Evolutionary conservation across 2,888 invertebrate species (phyloP).

Genomic region (Alloplasta piceator): DNA sequence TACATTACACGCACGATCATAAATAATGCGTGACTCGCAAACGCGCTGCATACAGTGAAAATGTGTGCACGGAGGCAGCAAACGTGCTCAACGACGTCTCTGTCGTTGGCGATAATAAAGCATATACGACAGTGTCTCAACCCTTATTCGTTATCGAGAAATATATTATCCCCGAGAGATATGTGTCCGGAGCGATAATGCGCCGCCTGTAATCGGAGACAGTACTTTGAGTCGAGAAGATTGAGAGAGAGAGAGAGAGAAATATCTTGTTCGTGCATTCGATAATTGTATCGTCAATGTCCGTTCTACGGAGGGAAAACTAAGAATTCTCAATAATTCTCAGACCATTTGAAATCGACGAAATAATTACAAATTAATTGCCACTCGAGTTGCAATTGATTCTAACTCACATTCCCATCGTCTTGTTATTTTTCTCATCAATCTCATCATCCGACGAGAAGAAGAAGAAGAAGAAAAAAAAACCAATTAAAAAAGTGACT

Average conservation of each 20-base stretch:
- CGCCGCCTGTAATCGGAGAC: conserved; percentile 19
- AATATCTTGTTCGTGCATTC: conserved; percentile 16
- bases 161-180: conserved; percentile 26
- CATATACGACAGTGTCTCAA: conserved; percentile 13
- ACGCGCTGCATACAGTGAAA: conserved; percentile 16
- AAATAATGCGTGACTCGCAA: conserved; percentile 35
- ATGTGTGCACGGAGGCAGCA: not conserved
- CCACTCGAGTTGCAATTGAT: too few species aligned
- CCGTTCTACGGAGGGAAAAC: too few species aligned
- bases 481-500: conserved; percentile 80
- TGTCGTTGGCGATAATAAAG: conserved; percentile 28
- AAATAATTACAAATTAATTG: too few species aligned
- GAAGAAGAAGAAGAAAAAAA: conserved; percentile 46
- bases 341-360: too few species aligned
- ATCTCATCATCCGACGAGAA: conserved; percentile 25
- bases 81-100: not conserved
- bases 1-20: conserved; percentile 45
- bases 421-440: conserved; percentile 20
- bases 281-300: conserved; percentile 1
- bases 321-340: too few species aligned
- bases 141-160: conserved; percentile 12
- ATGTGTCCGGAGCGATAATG: conserved; percentile 14
- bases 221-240: not conserved
- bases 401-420: too few species aligned
- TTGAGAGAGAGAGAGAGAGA: not conserved